Evolutionary conservation across 2,888 invertebrate species (phyloP).

Genomic region (Plebejus argus): DNA sequence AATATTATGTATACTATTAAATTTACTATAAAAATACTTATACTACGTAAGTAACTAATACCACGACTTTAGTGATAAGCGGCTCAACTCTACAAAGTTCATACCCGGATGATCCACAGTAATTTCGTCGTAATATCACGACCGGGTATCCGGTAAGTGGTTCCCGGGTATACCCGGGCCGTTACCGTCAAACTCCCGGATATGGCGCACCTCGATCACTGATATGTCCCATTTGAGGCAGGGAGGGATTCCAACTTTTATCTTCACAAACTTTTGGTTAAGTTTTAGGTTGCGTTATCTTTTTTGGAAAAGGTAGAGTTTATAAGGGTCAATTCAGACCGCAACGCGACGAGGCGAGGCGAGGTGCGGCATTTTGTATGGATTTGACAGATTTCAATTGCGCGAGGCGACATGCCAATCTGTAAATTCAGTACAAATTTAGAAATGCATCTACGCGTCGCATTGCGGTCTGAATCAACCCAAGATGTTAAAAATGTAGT

Average conservation of each 20-base stretch:
- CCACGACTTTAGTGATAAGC: not conserved
- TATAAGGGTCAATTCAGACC: no score
- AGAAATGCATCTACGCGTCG: no score
- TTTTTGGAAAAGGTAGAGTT: not conserved
- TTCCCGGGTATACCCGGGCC: constrained; percentile 47
- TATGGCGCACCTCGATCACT: constrained; percentile 52
- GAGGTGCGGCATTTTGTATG: no score
- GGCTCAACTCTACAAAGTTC: not conserved
- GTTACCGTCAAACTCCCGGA: constrained; percentile 39
- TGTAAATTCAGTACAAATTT: no score
- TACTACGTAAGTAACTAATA: not conserved
- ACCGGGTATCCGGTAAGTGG: constrained; percentile 45
- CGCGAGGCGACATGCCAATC: no score
- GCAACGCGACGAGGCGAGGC: no score
- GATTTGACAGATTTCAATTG: no score
- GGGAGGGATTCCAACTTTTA: constrained; percentile 45
- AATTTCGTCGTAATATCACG: constrained; percentile 36
- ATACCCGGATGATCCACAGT: not conserved
- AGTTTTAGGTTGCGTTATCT: not conserved
- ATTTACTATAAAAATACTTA: no score
- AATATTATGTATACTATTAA: no score
- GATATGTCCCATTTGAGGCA: constrained; percentile 55
- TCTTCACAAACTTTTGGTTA: not conserved
- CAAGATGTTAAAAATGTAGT: not conserved
- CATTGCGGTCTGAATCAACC: no score